Conservation (phyloP, 1,140 invertebrate species). For the Drosophila willistoni region DNA sequence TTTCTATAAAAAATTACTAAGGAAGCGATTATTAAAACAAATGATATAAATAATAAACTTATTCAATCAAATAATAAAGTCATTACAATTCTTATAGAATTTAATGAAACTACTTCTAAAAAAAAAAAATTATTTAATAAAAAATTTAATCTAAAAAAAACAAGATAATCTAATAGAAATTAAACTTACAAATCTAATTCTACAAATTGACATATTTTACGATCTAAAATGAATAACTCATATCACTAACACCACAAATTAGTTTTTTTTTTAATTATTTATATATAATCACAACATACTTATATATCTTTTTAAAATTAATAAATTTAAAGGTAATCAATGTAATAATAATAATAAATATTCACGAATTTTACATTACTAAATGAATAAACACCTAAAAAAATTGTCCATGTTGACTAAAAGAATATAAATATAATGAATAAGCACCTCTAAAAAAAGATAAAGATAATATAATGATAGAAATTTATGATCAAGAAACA, state of each 20-base stretch:
- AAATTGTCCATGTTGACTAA: conserved; percentile 85
- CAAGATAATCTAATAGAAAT: conserved; percentile 68
- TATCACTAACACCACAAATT: conserved; percentile 86
- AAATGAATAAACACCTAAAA: conserved; percentile 78
- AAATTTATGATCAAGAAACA: conserved; percentile 83
- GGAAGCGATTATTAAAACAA: conserved; percentile 86
- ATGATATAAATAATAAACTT: conserved; percentile 85
- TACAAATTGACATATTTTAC: conserved; percentile 82
- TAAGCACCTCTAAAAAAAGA: conserved; percentile 83
- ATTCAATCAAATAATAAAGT: conserved; percentile 86
- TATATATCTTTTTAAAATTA: conserved; percentile 85
- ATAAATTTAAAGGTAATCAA: conserved; percentile 86
- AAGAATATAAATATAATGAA: conserved; percentile 84
- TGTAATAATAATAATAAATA: conserved; percentile 86
- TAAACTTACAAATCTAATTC: conserved; percentile 74
- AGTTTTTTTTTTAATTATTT: conserved; percentile 86
- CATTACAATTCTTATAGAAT: conserved; percentile 81
- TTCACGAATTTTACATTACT: conserved; percentile 83
- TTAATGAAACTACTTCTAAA: too few relatives aligned
- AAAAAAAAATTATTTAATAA: conserved; percentile 20
- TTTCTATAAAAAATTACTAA: conserved; percentile 83
- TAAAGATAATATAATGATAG: conserved; percentile 84
- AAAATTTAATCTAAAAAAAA: conserved; percentile 10
- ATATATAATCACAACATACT: conserved; percentile 84
- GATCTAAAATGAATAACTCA: too few relatives aligned